Percentiles rank a stretch among this genome's conserved stretches.
phyloP scores from a whole-genome alignment of 2,888 invertebrate species.

The Epistrophella euchroma region DNA sequence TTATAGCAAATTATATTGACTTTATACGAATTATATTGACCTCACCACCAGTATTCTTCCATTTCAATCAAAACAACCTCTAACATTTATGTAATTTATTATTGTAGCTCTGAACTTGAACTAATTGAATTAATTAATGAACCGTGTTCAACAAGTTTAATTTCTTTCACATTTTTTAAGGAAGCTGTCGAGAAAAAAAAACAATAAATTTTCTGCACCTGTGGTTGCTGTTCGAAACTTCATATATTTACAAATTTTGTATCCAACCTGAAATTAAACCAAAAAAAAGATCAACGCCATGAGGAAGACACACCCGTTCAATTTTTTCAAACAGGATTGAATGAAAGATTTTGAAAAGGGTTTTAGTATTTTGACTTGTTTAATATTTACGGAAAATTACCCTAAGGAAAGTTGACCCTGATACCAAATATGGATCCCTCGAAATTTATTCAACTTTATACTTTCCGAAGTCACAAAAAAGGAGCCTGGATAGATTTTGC shows the following conservation, averaged over 20 bases:
- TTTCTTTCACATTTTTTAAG: not conserved
- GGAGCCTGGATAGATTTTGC: too few species aligned
- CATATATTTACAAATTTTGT: not conserved
- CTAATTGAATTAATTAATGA: not conserved
- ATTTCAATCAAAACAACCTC: not conserved
- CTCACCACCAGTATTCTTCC: not conserved
- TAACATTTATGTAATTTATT: slow-evolving; percentile 3
- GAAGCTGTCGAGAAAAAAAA: not conserved
- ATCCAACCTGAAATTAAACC: not conserved
- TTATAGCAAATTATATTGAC: not conserved
- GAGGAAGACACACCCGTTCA: not conserved
- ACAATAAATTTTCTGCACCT: not conserved
- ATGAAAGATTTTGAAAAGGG: too few species aligned
- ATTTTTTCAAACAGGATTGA: not conserved
- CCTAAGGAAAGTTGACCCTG: too few species aligned
- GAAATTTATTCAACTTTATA: too few species aligned
- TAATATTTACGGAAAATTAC: too few species aligned
- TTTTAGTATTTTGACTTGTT: too few species aligned
- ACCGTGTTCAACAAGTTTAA: not conserved
- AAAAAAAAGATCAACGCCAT: not conserved
- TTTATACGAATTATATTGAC: not conserved
- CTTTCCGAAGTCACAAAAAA: too few species aligned
- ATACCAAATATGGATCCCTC: too few species aligned
- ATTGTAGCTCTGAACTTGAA: not conserved
- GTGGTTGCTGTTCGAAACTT: not conserved